phyloP scores from a whole-genome alignment of 2,888 invertebrate genomes.

The Lithophane socia region DNA sequence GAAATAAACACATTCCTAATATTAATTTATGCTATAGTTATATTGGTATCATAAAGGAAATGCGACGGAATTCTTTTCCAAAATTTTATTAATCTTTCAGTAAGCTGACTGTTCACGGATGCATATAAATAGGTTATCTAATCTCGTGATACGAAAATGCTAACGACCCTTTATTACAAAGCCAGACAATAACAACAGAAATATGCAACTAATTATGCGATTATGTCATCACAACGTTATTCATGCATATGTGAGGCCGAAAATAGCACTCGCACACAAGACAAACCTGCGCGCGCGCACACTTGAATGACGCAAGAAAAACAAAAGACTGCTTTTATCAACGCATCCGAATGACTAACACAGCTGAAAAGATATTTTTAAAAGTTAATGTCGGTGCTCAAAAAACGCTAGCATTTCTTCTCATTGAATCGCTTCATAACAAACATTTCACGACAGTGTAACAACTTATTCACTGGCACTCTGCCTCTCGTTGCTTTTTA shows the following conservation, averaged over 20 bases:
- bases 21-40: too few species aligned
- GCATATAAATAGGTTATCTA: slow-evolving; percentile 29
- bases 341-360: slow-evolving; percentile 52
- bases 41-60: neutral
- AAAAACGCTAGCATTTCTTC: slow-evolving; percentile 57
- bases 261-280: slow-evolving; percentile 51
- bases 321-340: slow-evolving; percentile 60
- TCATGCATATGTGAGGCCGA: slow-evolving; percentile 43
- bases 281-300: slow-evolving; percentile 31
- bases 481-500: slow-evolving; percentile 71
- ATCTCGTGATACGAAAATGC: slow-evolving; percentile 47
- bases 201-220: slow-evolving; percentile 57
- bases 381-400: slow-evolving; percentile 55
- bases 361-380: slow-evolving; percentile 51
- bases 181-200: slow-evolving; percentile 48
- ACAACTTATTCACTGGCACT: slow-evolving; percentile 74
- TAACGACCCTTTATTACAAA: slow-evolving; percentile 36
- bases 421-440: slow-evolving; percentile 68
- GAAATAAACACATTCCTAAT: neutral
- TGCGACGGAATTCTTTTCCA: neutral
- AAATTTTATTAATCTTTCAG: neutral
- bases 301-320: slow-evolving; percentile 55
- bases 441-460: slow-evolving; percentile 71
- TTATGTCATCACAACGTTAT: slow-evolving; percentile 56
- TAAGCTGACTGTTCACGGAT: slow-evolving; percentile 28